Conservation (phyloP, 2,113 vertebrate species). For the Erpornis zantholeuca region DNA sequence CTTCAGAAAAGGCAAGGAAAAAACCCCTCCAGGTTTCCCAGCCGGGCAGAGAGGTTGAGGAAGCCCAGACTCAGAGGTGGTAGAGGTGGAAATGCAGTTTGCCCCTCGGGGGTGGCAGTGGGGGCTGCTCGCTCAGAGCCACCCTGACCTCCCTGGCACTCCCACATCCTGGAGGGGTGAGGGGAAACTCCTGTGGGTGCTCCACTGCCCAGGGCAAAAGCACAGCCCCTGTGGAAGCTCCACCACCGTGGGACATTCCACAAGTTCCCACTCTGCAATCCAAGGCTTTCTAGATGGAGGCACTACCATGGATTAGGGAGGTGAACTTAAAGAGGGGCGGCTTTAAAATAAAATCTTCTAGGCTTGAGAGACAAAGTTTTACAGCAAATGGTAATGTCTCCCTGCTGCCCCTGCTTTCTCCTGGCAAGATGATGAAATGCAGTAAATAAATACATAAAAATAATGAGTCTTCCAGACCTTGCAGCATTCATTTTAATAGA, state of each 20-base stretch:
- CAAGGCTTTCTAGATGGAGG: not conserved
- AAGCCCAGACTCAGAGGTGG: not conserved
- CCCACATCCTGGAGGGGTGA: not conserved
- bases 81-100: not conserved
- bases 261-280: not conserved
- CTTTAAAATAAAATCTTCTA: not conserved
- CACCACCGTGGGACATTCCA: not conserved
- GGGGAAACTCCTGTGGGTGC: too few species aligned
- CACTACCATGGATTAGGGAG: not conserved
- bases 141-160: not conserved
- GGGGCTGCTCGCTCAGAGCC: not conserved
- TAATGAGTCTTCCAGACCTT: slow-evolving; percentile 35
- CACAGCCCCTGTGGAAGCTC: not conserved
- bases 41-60: not conserved
- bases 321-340: not conserved
- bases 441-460: slow-evolving; percentile 19
- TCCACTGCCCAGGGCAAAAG: not conserved
- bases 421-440: not conserved
- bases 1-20: not conserved
- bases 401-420: not conserved
- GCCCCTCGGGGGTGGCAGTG: rapidly evolving
- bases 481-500: slow-evolving; percentile 39
- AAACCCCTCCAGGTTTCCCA: rapidly evolving
- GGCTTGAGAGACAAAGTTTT: not conserved
- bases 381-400: not conserved